phyloP scores from a whole-genome alignment of 2,888 invertebrate genomes.

The Lamellibrachia satsuma region DNA sequence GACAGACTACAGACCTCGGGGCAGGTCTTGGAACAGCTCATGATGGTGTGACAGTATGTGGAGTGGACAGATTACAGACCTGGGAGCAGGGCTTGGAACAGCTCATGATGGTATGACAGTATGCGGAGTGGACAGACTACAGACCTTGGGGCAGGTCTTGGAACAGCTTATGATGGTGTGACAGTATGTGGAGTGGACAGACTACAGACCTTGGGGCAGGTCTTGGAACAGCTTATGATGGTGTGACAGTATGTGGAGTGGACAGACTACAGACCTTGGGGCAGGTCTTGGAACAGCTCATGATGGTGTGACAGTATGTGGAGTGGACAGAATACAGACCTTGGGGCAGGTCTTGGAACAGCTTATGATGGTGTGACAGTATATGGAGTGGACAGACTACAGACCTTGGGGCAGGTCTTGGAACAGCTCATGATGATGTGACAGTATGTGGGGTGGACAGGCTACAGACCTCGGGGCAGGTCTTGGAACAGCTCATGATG shows the following conservation, averaged over 20 bases:
- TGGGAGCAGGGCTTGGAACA: conserved; percentile 96
- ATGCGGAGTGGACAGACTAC: too few species aligned
- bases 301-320: conserved; percentile 86
- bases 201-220: conserved; percentile 81
- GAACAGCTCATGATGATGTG: conserved; percentile 99
- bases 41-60: conserved; percentile 86
- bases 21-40: conserved; percentile 95
- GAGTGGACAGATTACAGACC: too few species aligned
- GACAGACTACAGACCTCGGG: conserved; percentile 73
- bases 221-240: conserved; percentile 94
- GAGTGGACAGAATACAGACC: too few species aligned
- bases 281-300: conserved; percentile 95
- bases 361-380: conserved; percentile 96
- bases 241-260: conserved; percentile 79
- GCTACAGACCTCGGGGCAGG: conserved; percentile 81
- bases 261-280: conserved; percentile 73
- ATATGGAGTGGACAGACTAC: too few species aligned
- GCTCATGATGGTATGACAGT: conserved; percentile 96
- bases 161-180: conserved; percentile 99
- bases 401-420: conserved; percentile 86
- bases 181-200: conserved; percentile 68
- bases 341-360: conserved; percentile 96
- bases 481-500: conserved; percentile 94
- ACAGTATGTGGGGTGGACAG: conserved; percentile 68
- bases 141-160: conserved; percentile 86